Evolutionary conservation across 2,113 vertebrate genomes (phyloP), one percentile per base, ranked within the genome.

Genomic region (Mellivora capensis): DNA sequence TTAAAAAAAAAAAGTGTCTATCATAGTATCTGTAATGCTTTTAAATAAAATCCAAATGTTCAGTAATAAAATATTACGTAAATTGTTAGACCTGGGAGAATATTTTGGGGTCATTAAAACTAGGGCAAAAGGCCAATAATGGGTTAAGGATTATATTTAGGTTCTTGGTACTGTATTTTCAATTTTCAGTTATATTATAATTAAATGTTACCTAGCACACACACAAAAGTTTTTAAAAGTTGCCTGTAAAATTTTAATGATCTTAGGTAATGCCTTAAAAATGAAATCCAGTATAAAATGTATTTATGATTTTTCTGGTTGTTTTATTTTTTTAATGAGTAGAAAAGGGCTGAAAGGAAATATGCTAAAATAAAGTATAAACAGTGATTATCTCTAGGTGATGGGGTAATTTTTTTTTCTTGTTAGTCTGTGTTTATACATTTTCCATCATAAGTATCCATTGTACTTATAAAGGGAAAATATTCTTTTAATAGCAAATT

Each of bases 101-200:
- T 91, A 67, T 80, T 93, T 71, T 79, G 6, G 81, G 74, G 20
- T 13, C 13, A 34, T 85, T 82, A 94, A 89, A 77, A 69, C 72
- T 90, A 80, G 29, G 49, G 13, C 64, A 90, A 71, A 94, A 87
- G 81, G 15, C 88, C 90, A 91, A 39, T 31, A 42, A 44, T 93
- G 92, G 67, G 47, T 37, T 96, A 89, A 67, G 44, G 17, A 42
- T 92, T 92, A 39, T 76, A 13, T 81, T 4, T 93, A 49, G 69
- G 15, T 94, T 76, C 49, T 88, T 94, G 42, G 15, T 74, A 72
- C 39, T 77, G 6, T 47, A 82, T 18, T 80, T 90, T 37, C 9
- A 94, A 37, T 87, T 87, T 84, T 79, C 42, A 77, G 25, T 57
- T 88, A 79, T 94, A 80, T 94, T 67, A 85, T 23, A 97, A 37